Percentiles rank a stretch among this genome's conserved stretches.
phyloP scores from a whole-genome alignment of 2,797 vertebrate species.

The Sciaenops ocellatus region DNA sequence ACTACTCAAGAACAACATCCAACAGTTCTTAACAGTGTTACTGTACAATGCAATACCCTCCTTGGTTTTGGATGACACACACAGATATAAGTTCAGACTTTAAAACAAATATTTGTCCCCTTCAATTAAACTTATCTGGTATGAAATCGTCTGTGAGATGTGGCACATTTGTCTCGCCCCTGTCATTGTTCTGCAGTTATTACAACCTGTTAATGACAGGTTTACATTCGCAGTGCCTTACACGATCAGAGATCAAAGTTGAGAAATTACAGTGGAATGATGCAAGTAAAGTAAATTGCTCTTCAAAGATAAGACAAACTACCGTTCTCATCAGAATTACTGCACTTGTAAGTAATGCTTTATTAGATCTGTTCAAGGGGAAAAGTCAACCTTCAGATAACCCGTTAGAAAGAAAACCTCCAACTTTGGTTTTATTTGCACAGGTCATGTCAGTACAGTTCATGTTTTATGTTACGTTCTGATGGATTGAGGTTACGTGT shows the following conservation, averaged over 20 bases:
- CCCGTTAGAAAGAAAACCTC: background rate
- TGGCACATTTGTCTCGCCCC: constrained; percentile 33
- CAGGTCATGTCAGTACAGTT: background rate
- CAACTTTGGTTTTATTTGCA: background rate
- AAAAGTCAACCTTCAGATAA: background rate
- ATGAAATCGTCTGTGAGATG: constrained; percentile 13
- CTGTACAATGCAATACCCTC: background rate
- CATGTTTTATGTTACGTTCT: background rate
- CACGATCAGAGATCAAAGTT: constrained; percentile 32
- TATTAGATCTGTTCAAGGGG: background rate
- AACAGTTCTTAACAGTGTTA: background rate
- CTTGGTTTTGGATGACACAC: background rate
- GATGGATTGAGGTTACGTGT: background rate
- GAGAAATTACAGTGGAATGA: constrained; percentile 31
- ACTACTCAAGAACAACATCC: background rate
- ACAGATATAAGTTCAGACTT: background rate
- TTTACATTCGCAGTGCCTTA: constrained; percentile 42
- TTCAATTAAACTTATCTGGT: constrained; percentile 27
- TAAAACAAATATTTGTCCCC: constrained; percentile 47
- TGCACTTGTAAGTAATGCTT: background rate
- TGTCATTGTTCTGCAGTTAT: constrained; percentile 17
- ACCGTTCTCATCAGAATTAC: constrained; percentile 4
- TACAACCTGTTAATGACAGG: constrained; percentile 39
- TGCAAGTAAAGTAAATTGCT: constrained; percentile 21
- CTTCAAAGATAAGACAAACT: constrained; percentile 32